Conservation (phyloP, 1,140 invertebrate genomes). For the Laupala kohalensis region DNA sequence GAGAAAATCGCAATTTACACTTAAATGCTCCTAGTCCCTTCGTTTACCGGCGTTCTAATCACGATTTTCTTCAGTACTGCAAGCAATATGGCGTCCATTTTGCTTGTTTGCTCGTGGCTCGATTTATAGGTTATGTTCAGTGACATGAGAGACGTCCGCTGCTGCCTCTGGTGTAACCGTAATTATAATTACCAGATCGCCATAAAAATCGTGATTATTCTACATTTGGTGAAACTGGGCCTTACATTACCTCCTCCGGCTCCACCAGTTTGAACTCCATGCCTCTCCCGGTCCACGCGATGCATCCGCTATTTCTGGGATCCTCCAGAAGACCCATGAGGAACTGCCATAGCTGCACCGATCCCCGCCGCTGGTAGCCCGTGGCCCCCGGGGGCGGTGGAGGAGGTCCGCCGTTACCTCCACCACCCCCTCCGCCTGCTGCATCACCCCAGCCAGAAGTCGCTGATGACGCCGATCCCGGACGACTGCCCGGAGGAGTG, state of each 20-base stretch:
- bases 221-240: too few relatives aligned
- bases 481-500: constrained; percentile 1
- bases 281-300: constrained; percentile 88
- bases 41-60: too few relatives aligned
- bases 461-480: constrained; percentile 7
- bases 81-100: too few relatives aligned
- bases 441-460: constrained; percentile 9
- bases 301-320: constrained; percentile 70
- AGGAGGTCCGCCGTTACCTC: neutral
- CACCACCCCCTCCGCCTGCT: neutral
- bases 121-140: too few relatives aligned
- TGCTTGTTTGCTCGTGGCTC: too few relatives aligned
- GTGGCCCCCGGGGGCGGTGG: neutral
- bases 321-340: constrained; percentile 79
- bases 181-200: too few relatives aligned
- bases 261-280: constrained; percentile 91
- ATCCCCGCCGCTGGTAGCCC: constrained; percentile 46
- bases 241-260: constrained; percentile 68
- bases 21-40: too few relatives aligned
- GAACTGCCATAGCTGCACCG: constrained; percentile 89
- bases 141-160: too few relatives aligned
- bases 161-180: too few relatives aligned
- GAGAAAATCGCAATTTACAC: too few relatives aligned
- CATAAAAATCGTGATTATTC: too few relatives aligned
- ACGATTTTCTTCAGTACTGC: too few relatives aligned